phyloP scores from a whole-genome alignment of 2,113 vertebrate species.

The Herpetotheres cachinnans region DNA sequence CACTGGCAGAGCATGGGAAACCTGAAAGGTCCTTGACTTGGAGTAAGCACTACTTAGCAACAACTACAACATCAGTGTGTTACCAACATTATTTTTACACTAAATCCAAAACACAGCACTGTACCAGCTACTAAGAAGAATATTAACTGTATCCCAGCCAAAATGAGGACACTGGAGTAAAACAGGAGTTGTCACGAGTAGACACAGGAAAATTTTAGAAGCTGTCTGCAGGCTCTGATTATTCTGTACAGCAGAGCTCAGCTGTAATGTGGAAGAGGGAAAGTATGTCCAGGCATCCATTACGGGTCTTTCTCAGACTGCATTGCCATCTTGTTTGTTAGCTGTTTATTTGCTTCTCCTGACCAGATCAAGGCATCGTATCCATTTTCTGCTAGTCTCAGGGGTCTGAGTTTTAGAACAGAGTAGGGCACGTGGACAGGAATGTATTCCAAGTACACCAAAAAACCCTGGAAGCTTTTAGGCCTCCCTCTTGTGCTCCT shows the following conservation, averaged over 20 bases:
- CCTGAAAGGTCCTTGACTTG: no score
- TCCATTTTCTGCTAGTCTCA: neutral
- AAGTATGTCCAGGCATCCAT: neutral
- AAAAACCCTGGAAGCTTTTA: neutral
- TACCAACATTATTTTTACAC: no score
- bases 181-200: neutral
- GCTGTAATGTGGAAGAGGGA: neutral
- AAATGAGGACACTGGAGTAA: neutral
- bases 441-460: neutral
- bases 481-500: neutral
- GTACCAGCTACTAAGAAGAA: no score
- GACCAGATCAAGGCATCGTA: neutral
- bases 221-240: neutral
- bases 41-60: no score
- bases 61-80: no score
- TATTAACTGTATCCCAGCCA: no score
- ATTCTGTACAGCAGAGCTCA: neutral
- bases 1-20: no score
- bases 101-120: no score
- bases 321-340: fast-evolving
- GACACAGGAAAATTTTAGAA: neutral
- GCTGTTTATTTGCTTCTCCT: neutral
- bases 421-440: neutral
- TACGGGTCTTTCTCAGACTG: neutral
- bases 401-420: neutral